Evolutionary conservation across 2,797 vertebrate genomes (phyloP), one percentile per base, ranked within the genome.

Genomic region (Hafferia zeledoni): DNA sequence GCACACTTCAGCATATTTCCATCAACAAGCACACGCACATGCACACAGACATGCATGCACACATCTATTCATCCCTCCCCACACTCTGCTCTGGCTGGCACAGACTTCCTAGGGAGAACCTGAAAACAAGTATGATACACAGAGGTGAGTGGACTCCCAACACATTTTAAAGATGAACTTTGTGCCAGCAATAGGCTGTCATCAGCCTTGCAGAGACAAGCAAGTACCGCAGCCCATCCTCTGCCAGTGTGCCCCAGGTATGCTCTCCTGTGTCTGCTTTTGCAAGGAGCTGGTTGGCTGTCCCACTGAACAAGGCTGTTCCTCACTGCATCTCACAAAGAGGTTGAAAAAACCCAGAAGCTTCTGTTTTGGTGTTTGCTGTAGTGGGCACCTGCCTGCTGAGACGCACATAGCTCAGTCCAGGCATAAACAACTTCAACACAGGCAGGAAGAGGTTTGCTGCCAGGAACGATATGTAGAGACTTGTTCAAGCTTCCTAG

Each of bases 231-330:
- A 49, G 35, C 55, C 23, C 2, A 0, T 31, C 11, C 27, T 52
- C 57, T 56, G 46, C 27, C 52, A 60, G 20, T 1, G 0, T 33
- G 22, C 6, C 30, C 25, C 64, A 76, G 19, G 13, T 15, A 10
- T 3, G 1, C 22, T 30, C 35, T 25, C 30, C 37, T 2, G 4
- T 5, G 10, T 24, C 25, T 0, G 1, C 43, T 59, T 70, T 57
- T 53, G 37, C 2, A 0, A 67, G 49, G 22, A 46, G 19, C 13
- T 9, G 2, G 30, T 28, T 6, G 1, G 30, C 55, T 1, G 1
- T 9, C 49, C 25, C 0, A 1, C 16, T 24, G 33, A 33, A 27
- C 0, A 5, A 60, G 28, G 27, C 25, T 49, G 44, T 44, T 74
- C 71, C 46, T 31, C 0, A 2, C 16, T 69, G 59, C 1, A 1